Evolutionary conservation across 2,797 vertebrate species (phyloP).

Genomic region (Crax fasciolata): DNA sequence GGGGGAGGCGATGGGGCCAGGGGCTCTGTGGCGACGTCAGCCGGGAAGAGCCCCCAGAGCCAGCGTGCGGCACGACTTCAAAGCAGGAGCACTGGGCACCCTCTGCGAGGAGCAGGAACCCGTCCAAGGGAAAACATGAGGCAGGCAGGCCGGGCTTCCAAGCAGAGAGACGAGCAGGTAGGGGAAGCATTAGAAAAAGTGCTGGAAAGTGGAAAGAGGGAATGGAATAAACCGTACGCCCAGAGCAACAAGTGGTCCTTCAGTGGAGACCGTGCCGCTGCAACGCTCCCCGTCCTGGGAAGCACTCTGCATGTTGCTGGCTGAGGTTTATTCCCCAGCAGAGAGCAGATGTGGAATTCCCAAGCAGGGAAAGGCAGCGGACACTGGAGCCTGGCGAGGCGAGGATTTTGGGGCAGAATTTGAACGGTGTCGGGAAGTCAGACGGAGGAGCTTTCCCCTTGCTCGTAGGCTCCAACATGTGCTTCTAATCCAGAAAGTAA

Average conservation of each 20-base stretch:
- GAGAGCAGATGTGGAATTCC: neutral
- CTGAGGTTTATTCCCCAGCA: neutral
- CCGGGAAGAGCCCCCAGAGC: constrained; percentile 4
- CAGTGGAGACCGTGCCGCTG: accelerated
- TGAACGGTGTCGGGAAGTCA: neutral
- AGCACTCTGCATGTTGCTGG: neutral
- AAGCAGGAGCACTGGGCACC: constrained; percentile 52
- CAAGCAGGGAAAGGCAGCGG: neutral
- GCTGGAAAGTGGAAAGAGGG: constrained; percentile 16
- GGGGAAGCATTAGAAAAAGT: constrained; percentile 32
- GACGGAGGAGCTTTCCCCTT: neutral
- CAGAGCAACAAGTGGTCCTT: neutral
- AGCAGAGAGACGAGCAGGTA: constrained; percentile 46
- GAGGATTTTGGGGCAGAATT: neutral
- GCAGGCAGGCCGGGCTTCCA: constrained; percentile 36
- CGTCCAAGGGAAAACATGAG: constrained; percentile 69
- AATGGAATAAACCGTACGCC: constrained; percentile 36
- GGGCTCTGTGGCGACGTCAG: constrained; percentile 2
- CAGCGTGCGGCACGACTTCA: constrained; percentile 41
- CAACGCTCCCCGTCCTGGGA: neutral
- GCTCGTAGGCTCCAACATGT: constrained; percentile 26
- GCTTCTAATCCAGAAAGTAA: constrained; percentile 65
- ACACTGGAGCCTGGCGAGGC: accelerated
- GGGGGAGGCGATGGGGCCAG: neutral
- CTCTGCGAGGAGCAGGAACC: constrained; percentile 10